phyloP scores from a whole-genome alignment of 2,797 vertebrate genomes.

The Acestrorhynchus altus region DNA sequence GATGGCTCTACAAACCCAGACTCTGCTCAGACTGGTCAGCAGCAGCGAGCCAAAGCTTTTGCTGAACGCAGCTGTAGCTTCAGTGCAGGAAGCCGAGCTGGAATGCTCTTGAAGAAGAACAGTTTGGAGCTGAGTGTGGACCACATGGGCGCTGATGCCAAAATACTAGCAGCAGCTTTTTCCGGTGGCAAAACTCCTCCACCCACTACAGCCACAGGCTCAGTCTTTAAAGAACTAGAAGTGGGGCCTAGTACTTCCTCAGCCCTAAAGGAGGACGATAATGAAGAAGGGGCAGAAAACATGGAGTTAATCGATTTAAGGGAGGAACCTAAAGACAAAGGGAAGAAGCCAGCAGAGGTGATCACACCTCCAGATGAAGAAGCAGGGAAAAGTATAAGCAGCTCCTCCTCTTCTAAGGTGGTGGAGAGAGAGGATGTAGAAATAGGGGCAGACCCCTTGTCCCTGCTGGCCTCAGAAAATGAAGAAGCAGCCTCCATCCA shows the following conservation, averaged over 20 bases:
- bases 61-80: slow-evolving; percentile 95
- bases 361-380: slow-evolving; percentile 56
- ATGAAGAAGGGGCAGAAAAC: not conserved
- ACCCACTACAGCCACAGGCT: slow-evolving; percentile 58
- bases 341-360: not conserved
- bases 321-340: slow-evolving; percentile 56
- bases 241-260: slow-evolving; percentile 41
- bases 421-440: slow-evolving; percentile 90
- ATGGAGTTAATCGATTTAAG: slow-evolving; percentile 53
- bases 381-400: slow-evolving; percentile 72
- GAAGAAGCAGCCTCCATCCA: slow-evolving; percentile 73
- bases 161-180: slow-evolving; percentile 89
- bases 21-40: slow-evolving; percentile 61
- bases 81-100: slow-evolving; percentile 89
- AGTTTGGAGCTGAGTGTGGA: slow-evolving; percentile 85
- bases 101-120: slow-evolving; percentile 90
- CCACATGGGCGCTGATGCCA: slow-evolving; percentile 95
- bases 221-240: slow-evolving; percentile 74
- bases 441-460: slow-evolving; percentile 91
- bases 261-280: slow-evolving; percentile 19
- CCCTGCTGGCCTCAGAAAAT: slow-evolving; percentile 85
- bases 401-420: slow-evolving; percentile 72
- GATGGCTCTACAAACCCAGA: slow-evolving; percentile 59
- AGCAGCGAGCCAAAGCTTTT: slow-evolving; percentile 88
- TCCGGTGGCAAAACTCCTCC: slow-evolving; percentile 75